Percentiles rank a stretch among this genome's conserved stretches.
Conservation (phyloP, 1,140 invertebrate genomes). For the Lethocerus indicus region DNA sequence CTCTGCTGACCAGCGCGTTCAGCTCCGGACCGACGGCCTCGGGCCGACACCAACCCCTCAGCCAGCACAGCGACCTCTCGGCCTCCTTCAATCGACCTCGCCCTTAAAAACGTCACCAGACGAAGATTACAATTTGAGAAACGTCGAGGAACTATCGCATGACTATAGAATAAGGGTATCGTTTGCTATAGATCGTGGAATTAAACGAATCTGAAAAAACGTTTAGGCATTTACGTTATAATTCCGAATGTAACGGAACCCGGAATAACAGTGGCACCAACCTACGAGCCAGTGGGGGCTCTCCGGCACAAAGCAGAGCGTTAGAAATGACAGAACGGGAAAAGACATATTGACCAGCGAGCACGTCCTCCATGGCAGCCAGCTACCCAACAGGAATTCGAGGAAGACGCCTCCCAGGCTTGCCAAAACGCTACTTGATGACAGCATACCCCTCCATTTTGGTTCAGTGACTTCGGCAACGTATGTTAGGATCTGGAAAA, state of each 20-base stretch:
- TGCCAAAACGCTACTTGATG: constrained; percentile 50
- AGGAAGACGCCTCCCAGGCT: constrained; percentile 50
- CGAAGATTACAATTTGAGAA: not conserved
- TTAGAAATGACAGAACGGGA: constrained; percentile 41
- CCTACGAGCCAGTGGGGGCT: constrained; percentile 48
- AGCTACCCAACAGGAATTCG: constrained; percentile 34
- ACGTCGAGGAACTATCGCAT: no score
- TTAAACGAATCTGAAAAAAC: no score
- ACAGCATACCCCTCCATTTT: constrained; percentile 48
- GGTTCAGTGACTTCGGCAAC: constrained; percentile 61
- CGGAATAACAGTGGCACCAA: no score
- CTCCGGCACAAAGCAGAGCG: constrained; percentile 49
- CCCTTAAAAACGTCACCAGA: constrained; percentile 18
- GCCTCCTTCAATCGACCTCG: constrained; percentile 25
- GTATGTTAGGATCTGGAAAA: constrained; percentile 42
- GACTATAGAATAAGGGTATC: no score
- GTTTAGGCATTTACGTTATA: no score
- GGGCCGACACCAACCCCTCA: constrained; percentile 41
- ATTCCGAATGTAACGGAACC: no score
- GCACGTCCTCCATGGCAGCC: constrained; percentile 46
- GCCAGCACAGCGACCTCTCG: constrained; percentile 33
- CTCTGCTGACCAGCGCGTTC: constrained; percentile 25
- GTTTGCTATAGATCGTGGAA: no score
- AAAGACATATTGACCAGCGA: constrained; percentile 43
- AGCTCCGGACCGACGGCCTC: constrained; percentile 34